Conservation (phyloP, 2,888 invertebrate genomes). For the Archips xylosteana region DNA sequence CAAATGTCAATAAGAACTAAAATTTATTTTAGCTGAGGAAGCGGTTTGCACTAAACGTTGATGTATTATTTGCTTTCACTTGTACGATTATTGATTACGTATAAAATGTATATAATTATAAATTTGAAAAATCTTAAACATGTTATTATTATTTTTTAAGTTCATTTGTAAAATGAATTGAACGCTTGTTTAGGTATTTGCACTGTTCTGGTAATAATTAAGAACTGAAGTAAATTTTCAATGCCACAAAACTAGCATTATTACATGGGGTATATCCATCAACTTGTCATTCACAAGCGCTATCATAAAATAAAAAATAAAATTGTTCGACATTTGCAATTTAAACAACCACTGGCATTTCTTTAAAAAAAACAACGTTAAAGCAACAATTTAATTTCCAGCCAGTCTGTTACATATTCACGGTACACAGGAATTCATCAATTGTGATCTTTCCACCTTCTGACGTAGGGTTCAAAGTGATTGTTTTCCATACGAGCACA, state of each 20-base stretch:
- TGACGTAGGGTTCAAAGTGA: conserved; percentile 12
- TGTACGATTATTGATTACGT: not conserved
- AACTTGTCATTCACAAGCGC: not conserved
- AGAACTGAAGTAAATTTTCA: not conserved
- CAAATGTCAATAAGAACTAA: not conserved
- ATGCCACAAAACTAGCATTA: not conserved
- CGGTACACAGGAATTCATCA: conserved; percentile 9
- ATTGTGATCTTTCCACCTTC: conserved; percentile 1
- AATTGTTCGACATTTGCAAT: not conserved
- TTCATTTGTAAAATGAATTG: not conserved
- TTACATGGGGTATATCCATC: not conserved
- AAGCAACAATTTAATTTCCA: conserved; percentile 4
- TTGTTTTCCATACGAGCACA: conserved; percentile 18
- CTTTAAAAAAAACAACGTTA: not conserved
- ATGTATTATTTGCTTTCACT: not conserved
- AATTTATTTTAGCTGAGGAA: not conserved
- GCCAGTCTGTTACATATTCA: conserved; percentile 6
- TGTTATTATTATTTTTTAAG: not conserved
- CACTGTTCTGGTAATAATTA: not conserved
- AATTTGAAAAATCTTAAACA: not conserved
- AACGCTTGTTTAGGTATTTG: not conserved
- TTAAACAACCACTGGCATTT: not conserved
- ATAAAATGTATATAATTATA: not conserved
- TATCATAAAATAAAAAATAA: not conserved
- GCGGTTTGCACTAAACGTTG: not conserved